These are phyloP conservation scores for Macrobrachium rosenbergii DNA, from an alignment of 1,140 invertebrate species.

Conservation along the genomic window DNA sequence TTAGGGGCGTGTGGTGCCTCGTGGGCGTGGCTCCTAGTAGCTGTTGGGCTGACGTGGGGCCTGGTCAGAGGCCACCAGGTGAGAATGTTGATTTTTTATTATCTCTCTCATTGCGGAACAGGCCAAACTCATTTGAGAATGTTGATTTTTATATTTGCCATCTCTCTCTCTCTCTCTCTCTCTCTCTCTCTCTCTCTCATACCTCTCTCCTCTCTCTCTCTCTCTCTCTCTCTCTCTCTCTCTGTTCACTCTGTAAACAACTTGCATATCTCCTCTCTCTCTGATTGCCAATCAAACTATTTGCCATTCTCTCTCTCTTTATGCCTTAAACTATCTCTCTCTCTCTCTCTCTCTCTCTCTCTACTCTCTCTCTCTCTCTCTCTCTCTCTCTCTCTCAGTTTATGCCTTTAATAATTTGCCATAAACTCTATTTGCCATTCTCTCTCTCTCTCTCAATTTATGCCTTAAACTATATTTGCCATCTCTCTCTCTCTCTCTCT, in stretches of 20 bases:
- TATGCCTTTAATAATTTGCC: no score
- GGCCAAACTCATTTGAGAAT: no score
- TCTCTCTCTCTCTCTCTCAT: slow-evolving; percentile 12
- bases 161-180: slow-evolving; percentile 5
- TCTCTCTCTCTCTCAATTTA: no score
- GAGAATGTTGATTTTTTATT: not conserved
- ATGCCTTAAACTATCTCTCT: no score
- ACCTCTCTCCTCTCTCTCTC: not conserved
- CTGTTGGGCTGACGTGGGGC: slow-evolving; percentile 41
- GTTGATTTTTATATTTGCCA: no score
- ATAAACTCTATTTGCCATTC: no score
- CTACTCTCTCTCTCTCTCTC: slow-evolving; percentile 7
- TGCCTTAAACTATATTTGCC: no score
- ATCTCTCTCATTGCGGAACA: no score
- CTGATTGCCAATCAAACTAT: no score
- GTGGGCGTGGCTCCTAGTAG: slow-evolving; percentile 47
- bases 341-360: slow-evolving; percentile 4
- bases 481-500: slow-evolving; percentile 4
- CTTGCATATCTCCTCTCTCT: no score
- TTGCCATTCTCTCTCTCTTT: slow-evolving; percentile 1
- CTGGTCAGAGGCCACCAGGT: slow-evolving; percentile 43
- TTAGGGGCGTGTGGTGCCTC: slow-evolving; percentile 39
- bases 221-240: not conserved
- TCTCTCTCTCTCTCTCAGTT: not conserved
- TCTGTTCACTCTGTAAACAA: no score